Evolutionary conservation across 2,797 vertebrate genomes (phyloP).

Genomic region (Acanthiza pusilla): DNA sequence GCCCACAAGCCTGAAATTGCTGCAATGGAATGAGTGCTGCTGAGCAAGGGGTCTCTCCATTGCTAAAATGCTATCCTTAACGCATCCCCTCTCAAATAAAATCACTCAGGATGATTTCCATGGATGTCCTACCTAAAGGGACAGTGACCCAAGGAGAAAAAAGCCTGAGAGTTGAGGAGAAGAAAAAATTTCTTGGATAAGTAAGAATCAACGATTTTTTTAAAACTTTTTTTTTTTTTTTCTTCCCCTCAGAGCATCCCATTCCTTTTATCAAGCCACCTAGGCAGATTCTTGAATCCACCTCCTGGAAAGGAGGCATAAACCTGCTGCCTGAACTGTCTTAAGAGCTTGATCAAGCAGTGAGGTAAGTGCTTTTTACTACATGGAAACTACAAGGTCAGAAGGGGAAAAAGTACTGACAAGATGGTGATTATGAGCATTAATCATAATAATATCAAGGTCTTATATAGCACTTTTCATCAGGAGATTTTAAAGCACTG

Average conservation of each 20-base stretch:
- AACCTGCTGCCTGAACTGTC: conserved; percentile 52
- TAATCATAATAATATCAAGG: conserved; percentile 58
- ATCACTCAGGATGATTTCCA: background rate
- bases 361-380: conserved; percentile 63
- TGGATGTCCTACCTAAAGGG: background rate
- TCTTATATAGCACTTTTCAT: conserved; percentile 60
- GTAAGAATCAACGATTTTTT: background rate
- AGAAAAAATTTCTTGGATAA: background rate
- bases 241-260: background rate
- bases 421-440: conserved; percentile 59
- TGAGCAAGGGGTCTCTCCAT: background rate
- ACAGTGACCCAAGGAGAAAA: background rate
- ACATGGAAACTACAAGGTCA: conserved; percentile 57
- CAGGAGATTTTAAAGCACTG: conserved; percentile 45
- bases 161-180: background rate
- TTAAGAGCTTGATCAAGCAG: conserved; percentile 66
- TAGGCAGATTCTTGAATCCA: conserved; percentile 57
- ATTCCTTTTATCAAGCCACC: conserved; percentile 23
- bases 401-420: conserved; percentile 60
- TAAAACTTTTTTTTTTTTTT: no score
- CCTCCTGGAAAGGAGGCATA: conserved; percentile 45
- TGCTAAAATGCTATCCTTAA: background rate
- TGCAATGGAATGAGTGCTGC: background rate
- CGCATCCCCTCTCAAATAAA: background rate
- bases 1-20: background rate